These are phyloP conservation scores for Sterna hirundo DNA, from an alignment of 2,113 vertebrate genomes.

Conservation along the genomic window DNA sequence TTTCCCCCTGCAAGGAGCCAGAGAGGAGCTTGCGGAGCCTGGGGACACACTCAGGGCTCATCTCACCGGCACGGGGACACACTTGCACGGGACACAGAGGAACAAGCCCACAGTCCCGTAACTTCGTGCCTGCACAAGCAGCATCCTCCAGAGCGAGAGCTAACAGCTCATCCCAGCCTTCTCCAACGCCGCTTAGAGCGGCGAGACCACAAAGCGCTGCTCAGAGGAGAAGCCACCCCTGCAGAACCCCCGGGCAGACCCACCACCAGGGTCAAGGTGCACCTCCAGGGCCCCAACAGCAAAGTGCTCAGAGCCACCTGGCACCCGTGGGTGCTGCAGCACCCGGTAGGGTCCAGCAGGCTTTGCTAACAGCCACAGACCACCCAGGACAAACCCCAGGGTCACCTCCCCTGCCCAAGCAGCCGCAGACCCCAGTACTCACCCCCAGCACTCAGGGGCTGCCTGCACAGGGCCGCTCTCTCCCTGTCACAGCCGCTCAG, in stretches of 20 bases:
- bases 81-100: neutral
- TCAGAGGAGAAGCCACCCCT: neutral
- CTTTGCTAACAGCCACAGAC: neutral
- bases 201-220: rapidly evolving
- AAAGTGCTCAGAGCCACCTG: neutral
- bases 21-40: neutral
- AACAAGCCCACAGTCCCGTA: too few relatives aligned
- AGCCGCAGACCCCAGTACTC: neutral
- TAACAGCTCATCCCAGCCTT: neutral
- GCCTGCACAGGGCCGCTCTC: neutral
- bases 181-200: neutral
- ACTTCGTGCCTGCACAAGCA: neutral
- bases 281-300: neutral
- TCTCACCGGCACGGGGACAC: neutral
- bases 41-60: too few relatives aligned
- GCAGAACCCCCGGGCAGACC: neutral
- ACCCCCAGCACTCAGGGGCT: neutral
- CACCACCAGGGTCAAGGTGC: neutral
- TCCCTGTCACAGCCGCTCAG: rapidly evolving
- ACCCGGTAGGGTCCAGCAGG: neutral
- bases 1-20: neutral
- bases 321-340: neutral
- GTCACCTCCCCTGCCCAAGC: rapidly evolving
- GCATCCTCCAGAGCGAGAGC: neutral
- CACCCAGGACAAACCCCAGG: neutral